Evolutionary conservation across 2,797 vertebrate species (phyloP).

Genomic region (Myotis findleyi): DNA sequence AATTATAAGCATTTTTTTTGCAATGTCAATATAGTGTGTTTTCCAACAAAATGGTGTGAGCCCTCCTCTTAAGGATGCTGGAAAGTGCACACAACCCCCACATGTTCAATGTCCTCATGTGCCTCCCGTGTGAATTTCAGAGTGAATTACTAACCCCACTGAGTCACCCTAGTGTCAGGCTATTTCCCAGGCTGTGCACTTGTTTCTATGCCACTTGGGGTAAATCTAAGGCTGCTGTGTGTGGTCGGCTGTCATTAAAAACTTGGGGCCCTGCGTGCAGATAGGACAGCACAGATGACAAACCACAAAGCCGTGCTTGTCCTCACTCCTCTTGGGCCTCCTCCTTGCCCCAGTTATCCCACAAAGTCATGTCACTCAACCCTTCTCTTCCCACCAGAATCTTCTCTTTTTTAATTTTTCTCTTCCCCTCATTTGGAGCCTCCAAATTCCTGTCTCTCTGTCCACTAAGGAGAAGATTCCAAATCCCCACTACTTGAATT

Average conservation of each 20-base stretch:
- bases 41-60: background rate
- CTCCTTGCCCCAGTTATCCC: background rate
- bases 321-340: too few relatives aligned
- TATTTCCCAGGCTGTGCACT: background rate
- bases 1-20: background rate
- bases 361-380: too few relatives aligned
- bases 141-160: background rate
- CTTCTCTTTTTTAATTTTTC: background rate
- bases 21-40: background rate
- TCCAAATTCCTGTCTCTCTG: background rate
- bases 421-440: background rate
- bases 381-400: background rate
- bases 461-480: background rate
- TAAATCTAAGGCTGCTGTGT: background rate
- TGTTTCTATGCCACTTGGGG: background rate
- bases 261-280: rapidly evolving
- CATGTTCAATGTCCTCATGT: rapidly evolving
- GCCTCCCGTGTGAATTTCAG: background rate
- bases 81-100: background rate
- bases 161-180: background rate
- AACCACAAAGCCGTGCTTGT: background rate
- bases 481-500: background rate
- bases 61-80: background rate
- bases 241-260: background rate
- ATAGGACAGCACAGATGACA: background rate